Evolutionary conservation across 2,888 invertebrate genomes (phyloP).

Genomic region (Cactoblastis cactorum): DNA sequence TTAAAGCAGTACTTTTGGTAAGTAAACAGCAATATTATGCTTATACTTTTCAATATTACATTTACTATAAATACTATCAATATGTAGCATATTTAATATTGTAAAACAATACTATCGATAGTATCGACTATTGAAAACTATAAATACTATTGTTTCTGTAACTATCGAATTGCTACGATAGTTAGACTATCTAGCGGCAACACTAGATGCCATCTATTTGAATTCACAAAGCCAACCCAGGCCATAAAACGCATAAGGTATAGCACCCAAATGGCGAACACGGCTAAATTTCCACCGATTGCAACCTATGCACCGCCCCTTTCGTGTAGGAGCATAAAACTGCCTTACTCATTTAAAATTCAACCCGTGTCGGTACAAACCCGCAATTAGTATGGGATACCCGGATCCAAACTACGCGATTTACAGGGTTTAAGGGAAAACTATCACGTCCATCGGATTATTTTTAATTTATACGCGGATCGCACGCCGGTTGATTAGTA

Average conservation of each 20-base stretch:
- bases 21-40: too few species aligned
- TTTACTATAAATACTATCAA: too few species aligned
- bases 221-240: background rate
- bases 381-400: slow-evolving; percentile 21
- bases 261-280: background rate
- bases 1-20: too few species aligned
- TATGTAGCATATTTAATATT: too few species aligned
- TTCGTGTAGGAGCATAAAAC: slow-evolving; percentile 14
- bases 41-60: too few species aligned
- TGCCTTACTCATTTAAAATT: slow-evolving; percentile 17
- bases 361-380: slow-evolving; percentile 20
- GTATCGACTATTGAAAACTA: too few species aligned
- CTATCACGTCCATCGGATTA: slow-evolving; percentile 4
- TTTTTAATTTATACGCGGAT: slow-evolving; percentile 5
- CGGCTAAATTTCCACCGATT: slow-evolving; percentile 6
- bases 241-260: background rate
- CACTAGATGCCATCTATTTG: background rate
- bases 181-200: too few species aligned
- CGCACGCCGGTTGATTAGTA: background rate
- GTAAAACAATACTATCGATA: too few species aligned
- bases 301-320: slow-evolving; percentile 12
- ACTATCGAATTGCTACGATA: too few species aligned
- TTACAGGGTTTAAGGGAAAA: slow-evolving; percentile 14
- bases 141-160: too few species aligned
- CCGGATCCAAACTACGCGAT: slow-evolving; percentile 17